These are phyloP conservation scores for Aphis gossypii DNA, from an alignment of 1,140 invertebrate species.

Conservation along the genomic window DNA sequence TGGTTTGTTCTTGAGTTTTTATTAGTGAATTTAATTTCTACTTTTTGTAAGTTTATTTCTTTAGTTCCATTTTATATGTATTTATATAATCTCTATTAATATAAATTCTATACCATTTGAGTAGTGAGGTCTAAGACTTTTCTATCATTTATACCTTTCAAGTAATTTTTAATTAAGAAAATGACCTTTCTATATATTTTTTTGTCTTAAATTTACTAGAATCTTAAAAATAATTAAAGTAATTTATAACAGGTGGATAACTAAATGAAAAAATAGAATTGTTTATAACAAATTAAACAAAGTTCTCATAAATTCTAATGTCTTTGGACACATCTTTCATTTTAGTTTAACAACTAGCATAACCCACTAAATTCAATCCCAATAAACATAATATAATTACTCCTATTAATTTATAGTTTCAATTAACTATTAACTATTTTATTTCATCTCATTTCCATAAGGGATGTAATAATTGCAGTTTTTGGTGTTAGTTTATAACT, in stretches of 20 bases:
- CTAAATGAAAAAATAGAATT: not conserved
- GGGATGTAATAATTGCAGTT: not conserved
- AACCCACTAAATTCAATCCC: not conserved
- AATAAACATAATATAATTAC: not conserved
- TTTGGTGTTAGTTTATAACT: not conserved
- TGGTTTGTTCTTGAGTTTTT: not conserved
- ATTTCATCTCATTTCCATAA: not conserved
- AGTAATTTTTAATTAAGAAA: constrained; percentile 3
- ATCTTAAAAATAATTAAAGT: not conserved
- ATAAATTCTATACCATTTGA: not conserved
- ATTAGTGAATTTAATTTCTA: not conserved
- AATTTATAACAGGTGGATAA: not conserved
- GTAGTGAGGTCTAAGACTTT: not conserved
- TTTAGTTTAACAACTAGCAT: not conserved
- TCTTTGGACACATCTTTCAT: not conserved
- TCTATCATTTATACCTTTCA: not conserved
- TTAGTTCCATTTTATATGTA: not conserved
- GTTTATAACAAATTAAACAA: not conserved
- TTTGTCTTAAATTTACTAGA: not conserved
- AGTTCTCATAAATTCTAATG: not conserved
- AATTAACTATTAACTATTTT: not conserved
- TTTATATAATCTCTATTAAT: not conserved
- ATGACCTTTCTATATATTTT: not conserved
- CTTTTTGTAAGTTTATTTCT: not conserved
- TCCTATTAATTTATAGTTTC: not conserved